Percentiles rank a stretch among this genome's conserved stretches.
These are phyloP conservation scores for Acanthosepion pharaonis DNA, from an alignment of 2,888 invertebrate genomes.

Conservation along the genomic window DNA sequence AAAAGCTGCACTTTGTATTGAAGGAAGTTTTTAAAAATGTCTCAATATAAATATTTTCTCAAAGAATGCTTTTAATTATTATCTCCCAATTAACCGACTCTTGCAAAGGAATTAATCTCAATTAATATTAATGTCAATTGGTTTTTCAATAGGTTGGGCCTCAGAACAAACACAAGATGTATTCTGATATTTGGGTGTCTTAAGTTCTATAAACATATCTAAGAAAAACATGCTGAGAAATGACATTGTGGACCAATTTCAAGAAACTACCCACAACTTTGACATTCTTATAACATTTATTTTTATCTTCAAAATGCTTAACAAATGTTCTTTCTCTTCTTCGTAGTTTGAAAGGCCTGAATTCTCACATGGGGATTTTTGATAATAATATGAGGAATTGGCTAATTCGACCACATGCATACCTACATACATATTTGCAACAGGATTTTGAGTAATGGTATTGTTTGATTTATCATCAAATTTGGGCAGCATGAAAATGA, in stretches of 20 bases:
- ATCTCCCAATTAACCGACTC: not conserved
- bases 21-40: not conserved
- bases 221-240: not conserved
- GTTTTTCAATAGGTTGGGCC: not conserved
- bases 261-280: not conserved
- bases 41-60: not conserved
- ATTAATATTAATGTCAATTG: not conserved
- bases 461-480: too few relatives aligned
- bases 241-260: not conserved
- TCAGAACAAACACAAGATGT: not conserved
- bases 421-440: too few relatives aligned
- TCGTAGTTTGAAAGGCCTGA: too few relatives aligned
- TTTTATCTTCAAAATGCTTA: too few relatives aligned
- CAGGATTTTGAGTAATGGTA: too few relatives aligned
- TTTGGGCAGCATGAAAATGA: too few relatives aligned
- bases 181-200: not conserved
- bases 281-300: too few relatives aligned
- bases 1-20: not conserved
- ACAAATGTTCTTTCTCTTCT: too few relatives aligned
- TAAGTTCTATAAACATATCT: not conserved
- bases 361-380: too few relatives aligned
- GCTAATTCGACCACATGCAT: too few relatives aligned
- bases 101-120: not conserved
- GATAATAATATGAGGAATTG: too few relatives aligned
- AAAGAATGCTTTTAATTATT: not conserved